Evolutionary conservation across 2,797 vertebrate species (phyloP).

Genomic region (Clamator glandarius): DNA sequence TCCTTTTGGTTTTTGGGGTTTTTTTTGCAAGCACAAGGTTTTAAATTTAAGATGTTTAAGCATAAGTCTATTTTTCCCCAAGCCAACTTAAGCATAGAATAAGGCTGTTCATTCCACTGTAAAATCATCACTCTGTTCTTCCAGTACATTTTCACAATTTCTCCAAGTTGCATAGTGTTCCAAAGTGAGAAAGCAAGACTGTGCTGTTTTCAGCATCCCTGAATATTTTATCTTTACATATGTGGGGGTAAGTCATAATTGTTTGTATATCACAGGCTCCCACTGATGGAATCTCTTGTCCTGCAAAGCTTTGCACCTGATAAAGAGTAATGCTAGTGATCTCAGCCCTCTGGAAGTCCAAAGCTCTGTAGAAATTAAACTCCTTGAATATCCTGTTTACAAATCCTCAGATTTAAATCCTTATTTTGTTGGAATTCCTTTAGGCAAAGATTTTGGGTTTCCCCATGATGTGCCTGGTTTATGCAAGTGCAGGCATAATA

Average conservation of each 20-base stretch:
- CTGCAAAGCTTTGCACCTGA: neutral
- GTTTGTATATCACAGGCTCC: neutral
- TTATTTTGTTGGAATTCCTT: slow-evolving; percentile 23
- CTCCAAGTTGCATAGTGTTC: neutral
- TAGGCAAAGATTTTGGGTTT: slow-evolving; percentile 4
- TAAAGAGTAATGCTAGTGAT: neutral
- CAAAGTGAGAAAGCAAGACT: neutral
- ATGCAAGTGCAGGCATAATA: neutral
- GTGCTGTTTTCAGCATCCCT: neutral
- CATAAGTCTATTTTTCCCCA: neutral
- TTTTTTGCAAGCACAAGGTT: neutral
- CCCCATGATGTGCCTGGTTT: neutral
- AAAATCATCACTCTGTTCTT: neutral
- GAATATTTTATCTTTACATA: neutral
- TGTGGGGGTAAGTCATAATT: neutral
- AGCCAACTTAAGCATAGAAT: neutral
- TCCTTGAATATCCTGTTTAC: slow-evolving; percentile 17
- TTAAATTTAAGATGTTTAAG: neutral
- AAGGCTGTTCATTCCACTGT: neutral
- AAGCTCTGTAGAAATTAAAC: slow-evolving; percentile 22
- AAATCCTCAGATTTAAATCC: neutral
- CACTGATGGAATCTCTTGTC: neutral
- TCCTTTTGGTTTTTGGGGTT: neutral
- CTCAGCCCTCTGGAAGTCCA: neutral
- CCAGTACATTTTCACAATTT: neutral